Conservation (phyloP, 2,113 vertebrate species). For the Tinamus guttatus region DNA sequence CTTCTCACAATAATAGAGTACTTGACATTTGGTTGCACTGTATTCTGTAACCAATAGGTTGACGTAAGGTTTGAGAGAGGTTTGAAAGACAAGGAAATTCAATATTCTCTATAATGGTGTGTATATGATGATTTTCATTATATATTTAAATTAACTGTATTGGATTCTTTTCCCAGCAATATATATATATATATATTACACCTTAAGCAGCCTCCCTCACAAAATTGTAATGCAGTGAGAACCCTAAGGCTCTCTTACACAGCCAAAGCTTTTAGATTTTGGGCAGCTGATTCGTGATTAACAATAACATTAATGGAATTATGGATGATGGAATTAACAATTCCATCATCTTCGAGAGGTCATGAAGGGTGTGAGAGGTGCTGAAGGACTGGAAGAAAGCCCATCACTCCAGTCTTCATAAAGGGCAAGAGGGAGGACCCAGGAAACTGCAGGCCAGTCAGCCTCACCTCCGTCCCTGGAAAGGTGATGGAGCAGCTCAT, state of each 20-base stretch:
- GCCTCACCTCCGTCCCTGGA: too few relatives aligned
- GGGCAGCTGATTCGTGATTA: not conserved
- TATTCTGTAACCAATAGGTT: not conserved
- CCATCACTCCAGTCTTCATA: too few relatives aligned
- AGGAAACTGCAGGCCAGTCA: too few relatives aligned
- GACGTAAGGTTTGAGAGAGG: not conserved
- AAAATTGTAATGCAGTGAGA: not conserved
- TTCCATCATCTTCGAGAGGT: too few relatives aligned
- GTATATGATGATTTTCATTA: not conserved
- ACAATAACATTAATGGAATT: too few relatives aligned
- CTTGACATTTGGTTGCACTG: not conserved
- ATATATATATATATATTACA: not conserved
- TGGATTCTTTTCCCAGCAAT: not conserved
- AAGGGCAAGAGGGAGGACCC: too few relatives aligned
- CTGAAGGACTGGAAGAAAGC: too few relatives aligned
- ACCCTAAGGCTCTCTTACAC: not conserved
- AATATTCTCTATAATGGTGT: not conserved
- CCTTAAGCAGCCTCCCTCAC: not conserved
- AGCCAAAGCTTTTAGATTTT: not conserved
- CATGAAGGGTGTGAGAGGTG: too few relatives aligned
- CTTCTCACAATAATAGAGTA: not conserved
- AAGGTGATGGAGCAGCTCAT: too few relatives aligned
- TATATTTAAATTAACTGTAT: not conserved
- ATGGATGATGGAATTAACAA: too few relatives aligned
- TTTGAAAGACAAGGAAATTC: not conserved